Evolutionary conservation across 2,113 vertebrate genomes (phyloP).

Genomic region (Sinosuthora webbiana): DNA sequence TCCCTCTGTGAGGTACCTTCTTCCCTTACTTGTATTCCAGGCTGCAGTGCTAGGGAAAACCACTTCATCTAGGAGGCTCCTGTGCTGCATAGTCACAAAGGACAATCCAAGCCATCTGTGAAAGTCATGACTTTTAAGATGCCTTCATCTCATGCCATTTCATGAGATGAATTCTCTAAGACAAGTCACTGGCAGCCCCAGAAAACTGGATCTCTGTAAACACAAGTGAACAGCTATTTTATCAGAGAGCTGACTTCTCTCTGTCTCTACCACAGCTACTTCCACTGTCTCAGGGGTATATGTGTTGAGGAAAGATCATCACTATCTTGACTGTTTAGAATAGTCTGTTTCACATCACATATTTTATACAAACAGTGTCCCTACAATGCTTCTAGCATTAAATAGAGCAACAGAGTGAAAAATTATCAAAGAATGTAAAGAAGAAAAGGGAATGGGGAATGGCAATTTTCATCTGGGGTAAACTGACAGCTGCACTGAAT

Average conservation of each 20-base stretch:
- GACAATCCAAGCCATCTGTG: background rate
- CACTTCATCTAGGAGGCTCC: background rate
- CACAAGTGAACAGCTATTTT: background rate
- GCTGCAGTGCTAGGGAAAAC: background rate
- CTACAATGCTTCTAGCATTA: background rate
- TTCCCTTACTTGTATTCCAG: background rate
- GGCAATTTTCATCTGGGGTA: background rate
- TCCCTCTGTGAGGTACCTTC: background rate
- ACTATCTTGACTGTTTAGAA: background rate
- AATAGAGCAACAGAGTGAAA: background rate
- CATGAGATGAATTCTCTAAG: background rate
- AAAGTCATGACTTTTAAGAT: background rate
- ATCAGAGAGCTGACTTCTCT: background rate
- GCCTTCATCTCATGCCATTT: background rate
- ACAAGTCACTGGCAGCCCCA: background rate
- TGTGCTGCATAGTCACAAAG: background rate
- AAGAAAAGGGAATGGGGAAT: background rate
- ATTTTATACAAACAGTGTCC: background rate
- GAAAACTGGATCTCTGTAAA: background rate
- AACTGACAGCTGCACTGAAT: background rate
- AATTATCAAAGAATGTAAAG: background rate
- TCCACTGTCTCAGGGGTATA: background rate
- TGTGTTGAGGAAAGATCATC: background rate
- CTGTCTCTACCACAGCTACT: background rate
- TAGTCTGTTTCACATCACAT: background rate